Evolutionary conservation across 37 sponge, comb jelly and placozoan species (phyloP), one percentile per base, ranked within the genome.

Genomic region (Cladorhizidae sp.): DNA sequence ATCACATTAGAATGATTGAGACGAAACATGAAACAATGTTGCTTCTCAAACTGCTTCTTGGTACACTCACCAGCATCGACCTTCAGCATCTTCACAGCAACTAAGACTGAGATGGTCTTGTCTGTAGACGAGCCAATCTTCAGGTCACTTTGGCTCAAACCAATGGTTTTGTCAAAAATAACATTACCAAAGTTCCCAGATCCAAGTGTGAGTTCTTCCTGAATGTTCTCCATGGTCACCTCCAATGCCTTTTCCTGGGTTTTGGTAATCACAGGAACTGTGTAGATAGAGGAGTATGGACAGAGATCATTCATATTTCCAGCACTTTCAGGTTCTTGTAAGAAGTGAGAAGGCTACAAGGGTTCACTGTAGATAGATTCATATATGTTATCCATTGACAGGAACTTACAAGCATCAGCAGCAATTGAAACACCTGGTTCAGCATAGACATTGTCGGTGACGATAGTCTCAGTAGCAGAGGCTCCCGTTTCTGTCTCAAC

Each of bases 171-270:
- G 14, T 79, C 91, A 14, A 88, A 69, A 23, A 84, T 38, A 17
- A 88, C 86, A 25, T 76, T 29, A 2, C 93, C 93, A 77, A 92
- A 92, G 25, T 80, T 73, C n/a, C 93, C 93, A 23, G 26, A 61
- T 49, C 93, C 89, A 28, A 92, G 78, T 17, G 75, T 63, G 22
- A 43, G 20, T 39, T 76, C 64, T 49, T 83, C 58, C 8, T 40
- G 45, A n/a, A 87, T 85, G 40, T 87, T 83, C 2, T 33, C 58
- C 2, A 36, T 25, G 0, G 63, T n/a, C 0, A 90, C 72, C 31
- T 63, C 43, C 39, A 79, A 28, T 0, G 78, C 70, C 0, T 20
- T 58, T 31, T 77, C 71, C 9, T 38, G 1, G 32, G 49, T 8
- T 17, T 28, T 67, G 0, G 56, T 58, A 2, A 35, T 38, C 0